Base-by-base conservation (phyloP, 2,113 vertebrate genomes). In the Channa argus region DNA sequence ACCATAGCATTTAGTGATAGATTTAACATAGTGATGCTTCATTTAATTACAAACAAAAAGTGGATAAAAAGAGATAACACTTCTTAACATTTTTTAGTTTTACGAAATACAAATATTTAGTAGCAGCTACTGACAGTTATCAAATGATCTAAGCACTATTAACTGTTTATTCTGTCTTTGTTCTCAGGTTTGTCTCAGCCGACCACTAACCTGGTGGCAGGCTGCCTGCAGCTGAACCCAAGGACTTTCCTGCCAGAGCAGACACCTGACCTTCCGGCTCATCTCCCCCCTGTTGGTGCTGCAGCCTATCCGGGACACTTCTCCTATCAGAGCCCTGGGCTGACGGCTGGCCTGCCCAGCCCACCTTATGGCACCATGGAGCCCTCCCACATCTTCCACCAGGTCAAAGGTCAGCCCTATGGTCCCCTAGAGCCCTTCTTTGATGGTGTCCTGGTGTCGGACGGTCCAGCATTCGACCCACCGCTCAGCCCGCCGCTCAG, bases 291-390 rank as follows among this genome's bases (percentile, higher is more conserved):
- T 83, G 0, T 95, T 12, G 93, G 95, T 33, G 86, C 94, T 36
- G 89, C 94, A 33, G 85, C 95, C 81, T 97, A 96, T 78, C 87
- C 96, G 0, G 92, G 95, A 24, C 96, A 96, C 1, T 98, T 95
- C 88, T 93, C 96, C 7, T 99, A 97, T 88, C 97, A 97, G 92
- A 98, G 96, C 0, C 96, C 98, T 0, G 98, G 97, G 43, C 92
- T 99, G 70, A 98, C 97, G 44, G 96, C 98, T 0, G 98, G 97
- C 47, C 91, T 99, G 72, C 98, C 98, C 74, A 99, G 98, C 80
- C 98, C 98, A 0, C 98, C 98, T 1, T 99, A 99, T 37, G 97
- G 97, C 59, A 96, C 95, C 92, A 97, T 97, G 96, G 98, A 99
- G 93, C 96, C 97, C 91, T 97, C 97, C 89, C 97, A 99, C 37